Base-by-base conservation (phyloP, 2,888 invertebrate genomes). In the Synergus japonicus region DNA sequence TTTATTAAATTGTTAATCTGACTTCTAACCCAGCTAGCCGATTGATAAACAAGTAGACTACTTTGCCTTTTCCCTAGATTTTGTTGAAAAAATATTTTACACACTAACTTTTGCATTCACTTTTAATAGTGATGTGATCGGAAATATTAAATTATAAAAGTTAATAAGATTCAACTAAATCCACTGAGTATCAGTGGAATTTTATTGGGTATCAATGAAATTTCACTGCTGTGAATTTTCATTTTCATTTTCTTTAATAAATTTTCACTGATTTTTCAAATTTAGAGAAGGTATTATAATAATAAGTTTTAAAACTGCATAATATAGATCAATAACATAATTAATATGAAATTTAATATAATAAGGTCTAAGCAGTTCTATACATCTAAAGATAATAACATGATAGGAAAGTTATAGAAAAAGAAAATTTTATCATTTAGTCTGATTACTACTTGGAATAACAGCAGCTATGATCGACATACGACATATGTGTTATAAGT, bases 391-490 rank as follows among this genome's bases (percentile, higher is more conserved):
- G n/a, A n/a, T 9, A n/a, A n/a, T 15, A n/a, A n/a, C n/a, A 9
- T 54, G 8, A n/a, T 54, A 54, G 54, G 54, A n/a, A 54, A 54
- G 9, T n/a, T 54, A 54, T 3, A 58, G 58, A 9, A 58, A 58
- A 58, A 58, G 9, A 18, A 18, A 18, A 18, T 18, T 63, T 63
- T 29, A 29, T 29, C 7, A 63, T 29, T 60, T 54, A 73, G 44
- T 49, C 54, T 73, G 10, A 37, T 49, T 73, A 13, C 29, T 54
- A n/a, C 18, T n/a, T 54, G n/a, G 0, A 1, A 54, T 37, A 54
- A 73, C 46, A 37, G 37, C 49, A 67, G 67, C 29, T 49, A 66
- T 58, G 58, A 58, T 58, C 18, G 58, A 69, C 29, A 69, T 69
- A 29, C 49, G 49, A 29, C 46, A 15, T 18, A 29, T 46, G 29